phyloP scores from a whole-genome alignment of 2,888 invertebrate genomes.

The Mayetiola destructor region DNA sequence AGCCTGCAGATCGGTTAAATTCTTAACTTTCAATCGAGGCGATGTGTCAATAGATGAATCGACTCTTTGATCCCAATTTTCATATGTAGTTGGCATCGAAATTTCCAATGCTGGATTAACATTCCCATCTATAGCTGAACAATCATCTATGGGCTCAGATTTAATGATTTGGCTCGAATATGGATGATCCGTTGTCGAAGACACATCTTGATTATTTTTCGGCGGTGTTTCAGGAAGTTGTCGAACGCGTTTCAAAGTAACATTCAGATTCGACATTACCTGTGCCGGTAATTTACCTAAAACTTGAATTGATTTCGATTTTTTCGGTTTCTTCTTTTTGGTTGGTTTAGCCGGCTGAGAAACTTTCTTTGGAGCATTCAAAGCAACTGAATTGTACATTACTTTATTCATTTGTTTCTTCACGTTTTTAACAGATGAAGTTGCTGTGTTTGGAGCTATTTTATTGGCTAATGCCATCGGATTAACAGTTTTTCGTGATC shows the following conservation, averaged over 20 bases:
- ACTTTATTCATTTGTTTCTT: background rate
- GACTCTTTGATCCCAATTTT: background rate
- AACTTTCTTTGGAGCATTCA: background rate
- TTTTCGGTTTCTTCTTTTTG: background rate
- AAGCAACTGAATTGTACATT: background rate
- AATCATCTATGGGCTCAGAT: background rate
- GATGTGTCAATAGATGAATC: background rate
- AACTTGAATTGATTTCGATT: background rate
- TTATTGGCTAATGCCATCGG: background rate
- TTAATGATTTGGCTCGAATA: slow-evolving; percentile 15
- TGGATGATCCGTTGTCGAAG: background rate
- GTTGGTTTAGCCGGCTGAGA: background rate
- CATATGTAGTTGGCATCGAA: background rate
- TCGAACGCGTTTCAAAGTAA: background rate
- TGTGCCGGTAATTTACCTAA: no score
- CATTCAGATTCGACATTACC: background rate
- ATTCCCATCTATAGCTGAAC: background rate
- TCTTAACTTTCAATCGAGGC: slow-evolving; percentile 17
- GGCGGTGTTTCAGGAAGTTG: background rate
- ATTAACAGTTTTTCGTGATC: background rate
- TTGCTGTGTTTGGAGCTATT: background rate
- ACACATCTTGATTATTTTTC: background rate
- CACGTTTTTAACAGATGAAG: background rate
- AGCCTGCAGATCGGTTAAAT: slow-evolving; percentile 18
- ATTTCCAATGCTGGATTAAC: background rate